These are phyloP conservation scores for Sparus aurata DNA, from an alignment of 2,797 vertebrate genomes.

Conservation along the genomic window DNA sequence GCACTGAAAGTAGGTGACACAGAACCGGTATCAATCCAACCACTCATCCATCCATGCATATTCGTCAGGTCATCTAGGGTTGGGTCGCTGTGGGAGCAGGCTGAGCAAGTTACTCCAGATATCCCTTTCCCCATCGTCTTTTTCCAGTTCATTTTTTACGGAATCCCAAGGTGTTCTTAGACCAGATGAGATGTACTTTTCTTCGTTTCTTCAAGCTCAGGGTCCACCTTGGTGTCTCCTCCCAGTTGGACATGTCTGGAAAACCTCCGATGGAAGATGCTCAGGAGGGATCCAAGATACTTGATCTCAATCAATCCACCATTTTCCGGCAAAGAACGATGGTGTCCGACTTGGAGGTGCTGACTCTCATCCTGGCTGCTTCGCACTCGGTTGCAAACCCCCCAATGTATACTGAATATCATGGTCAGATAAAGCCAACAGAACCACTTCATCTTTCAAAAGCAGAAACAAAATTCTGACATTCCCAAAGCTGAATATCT, in stretches of 20 bases:
- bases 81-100: neutral
- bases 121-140: neutral
- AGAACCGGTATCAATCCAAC: no score
- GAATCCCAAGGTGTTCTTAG: neutral
- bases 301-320: no score
- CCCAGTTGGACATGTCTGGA: neutral
- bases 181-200: neutral
- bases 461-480: neutral
- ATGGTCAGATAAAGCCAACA: neutral
- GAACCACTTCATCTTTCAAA: neutral
- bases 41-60: neutral
- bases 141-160: neutral
- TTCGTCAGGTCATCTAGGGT: neutral
- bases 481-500: neutral
- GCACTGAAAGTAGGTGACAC: neutral
- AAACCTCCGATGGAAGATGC: no score
- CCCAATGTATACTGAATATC: no score
- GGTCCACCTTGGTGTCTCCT: neutral
- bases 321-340: no score
- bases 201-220: neutral
- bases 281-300: no score
- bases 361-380: neutral
- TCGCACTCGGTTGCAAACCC: neutral
- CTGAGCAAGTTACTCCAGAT: neutral
- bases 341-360: neutral